A percentile compares a stretch with the other conserved stretches of the same genome.
Conservation (phyloP, 1,140 invertebrate species). For the Drosophila ogumai region DNA sequence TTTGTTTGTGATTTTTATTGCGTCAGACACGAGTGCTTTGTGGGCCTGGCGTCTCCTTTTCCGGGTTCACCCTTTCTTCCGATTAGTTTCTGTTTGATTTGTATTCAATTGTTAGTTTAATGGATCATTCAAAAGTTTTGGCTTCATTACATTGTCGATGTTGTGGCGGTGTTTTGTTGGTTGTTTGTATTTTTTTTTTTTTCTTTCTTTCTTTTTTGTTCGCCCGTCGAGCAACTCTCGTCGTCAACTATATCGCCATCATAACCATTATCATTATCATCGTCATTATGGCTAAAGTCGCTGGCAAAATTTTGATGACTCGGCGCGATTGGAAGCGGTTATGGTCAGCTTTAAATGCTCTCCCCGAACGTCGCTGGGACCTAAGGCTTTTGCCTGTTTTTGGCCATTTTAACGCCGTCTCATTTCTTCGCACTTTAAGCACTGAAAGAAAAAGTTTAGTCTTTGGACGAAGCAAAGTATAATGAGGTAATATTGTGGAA, state of each 20-base stretch:
- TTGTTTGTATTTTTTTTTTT: background rate
- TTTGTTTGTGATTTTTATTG: conserved; percentile 25
- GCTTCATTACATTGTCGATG: conserved; percentile 15
- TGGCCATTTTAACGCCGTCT: conserved; percentile 27
- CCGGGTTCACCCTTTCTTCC: conserved; percentile 18
- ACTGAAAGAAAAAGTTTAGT: background rate
- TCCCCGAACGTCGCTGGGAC: background rate
- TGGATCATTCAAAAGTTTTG: conserved; percentile 43
- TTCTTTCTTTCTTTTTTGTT: background rate
- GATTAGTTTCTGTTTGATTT: conserved; percentile 47
- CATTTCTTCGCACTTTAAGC: background rate
- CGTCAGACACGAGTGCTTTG: conserved; percentile 23
- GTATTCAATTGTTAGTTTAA: conserved; percentile 45
- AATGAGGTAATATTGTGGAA: no score
- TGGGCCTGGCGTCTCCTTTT: conserved; percentile 8
- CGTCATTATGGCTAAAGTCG: conserved; percentile 23
- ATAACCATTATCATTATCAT: conserved; percentile 42
- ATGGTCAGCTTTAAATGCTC: conserved; percentile 26
- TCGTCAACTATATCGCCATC: conserved; percentile 27
- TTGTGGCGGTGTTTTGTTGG: background rate
- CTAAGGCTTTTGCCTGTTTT: conserved; percentile 12
- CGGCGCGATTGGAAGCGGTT: conserved; percentile 34
- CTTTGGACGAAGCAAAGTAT: no score
- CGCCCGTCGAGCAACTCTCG: conserved; percentile 7
- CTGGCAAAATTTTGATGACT: conserved; percentile 43